These are phyloP conservation scores for Apamea sordens DNA, from an alignment of 2,888 invertebrate species.

Conservation along the genomic window DNA sequence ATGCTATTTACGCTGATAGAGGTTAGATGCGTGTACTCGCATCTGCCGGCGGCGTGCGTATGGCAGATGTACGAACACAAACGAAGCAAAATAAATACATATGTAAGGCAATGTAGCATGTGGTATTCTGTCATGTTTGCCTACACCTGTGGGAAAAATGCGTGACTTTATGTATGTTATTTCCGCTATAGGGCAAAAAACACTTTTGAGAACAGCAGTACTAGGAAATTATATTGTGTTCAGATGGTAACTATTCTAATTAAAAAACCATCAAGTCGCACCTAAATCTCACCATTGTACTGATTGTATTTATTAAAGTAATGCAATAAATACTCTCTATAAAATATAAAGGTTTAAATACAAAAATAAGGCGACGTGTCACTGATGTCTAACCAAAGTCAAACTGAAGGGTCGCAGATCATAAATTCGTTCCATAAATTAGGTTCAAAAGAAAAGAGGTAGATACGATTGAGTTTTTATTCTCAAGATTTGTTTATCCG, in stretches of 20 bases:
- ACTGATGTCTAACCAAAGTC: background rate
- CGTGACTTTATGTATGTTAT: background rate
- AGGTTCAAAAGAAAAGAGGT: conserved; percentile 1
- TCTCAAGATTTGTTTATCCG: background rate
- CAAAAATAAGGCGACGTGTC: conserved; percentile 37
- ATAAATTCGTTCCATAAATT: conserved; percentile 22
- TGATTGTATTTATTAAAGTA: conserved; percentile 51
- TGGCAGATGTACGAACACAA: background rate
- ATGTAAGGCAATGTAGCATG: background rate
- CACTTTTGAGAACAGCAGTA: too few relatives aligned
- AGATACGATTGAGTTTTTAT: background rate
- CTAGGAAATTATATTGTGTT: background rate
- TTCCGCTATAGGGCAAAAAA: background rate
- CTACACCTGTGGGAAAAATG: background rate
- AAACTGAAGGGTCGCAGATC: conserved; percentile 15
- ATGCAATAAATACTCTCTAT: conserved; percentile 54
- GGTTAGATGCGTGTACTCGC: background rate
- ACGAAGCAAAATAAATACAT: background rate
- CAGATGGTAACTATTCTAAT: background rate
- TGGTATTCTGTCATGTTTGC: background rate
- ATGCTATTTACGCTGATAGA: background rate
- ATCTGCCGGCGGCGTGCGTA: too few relatives aligned
- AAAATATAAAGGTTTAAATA: conserved; percentile 34
- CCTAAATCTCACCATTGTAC: conserved; percentile 61
- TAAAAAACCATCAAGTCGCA: conserved; percentile 50